Evolutionary conservation across 2,797 vertebrate genomes (phyloP), one percentile per base, ranked within the genome.

Genomic region (Masticophis lateralis): DNA sequence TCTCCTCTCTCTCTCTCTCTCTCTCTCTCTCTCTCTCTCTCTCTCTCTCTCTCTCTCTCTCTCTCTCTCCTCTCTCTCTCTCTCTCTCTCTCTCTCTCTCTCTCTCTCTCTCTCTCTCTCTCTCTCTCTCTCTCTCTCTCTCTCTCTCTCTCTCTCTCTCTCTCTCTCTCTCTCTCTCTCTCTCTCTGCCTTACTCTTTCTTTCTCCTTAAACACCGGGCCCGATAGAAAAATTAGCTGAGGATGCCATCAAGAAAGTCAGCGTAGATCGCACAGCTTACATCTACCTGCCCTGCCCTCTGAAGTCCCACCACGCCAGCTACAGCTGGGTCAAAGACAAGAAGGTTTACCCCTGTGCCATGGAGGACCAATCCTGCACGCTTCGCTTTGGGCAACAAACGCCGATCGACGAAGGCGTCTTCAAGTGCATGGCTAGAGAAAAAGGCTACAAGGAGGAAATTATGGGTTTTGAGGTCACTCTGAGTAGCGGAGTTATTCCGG

Each of bases 271-370:
- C 47, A 98, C 98, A 79, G 97, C 97, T 56, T 96, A 98, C 0
- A 87, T 98, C 92, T 98, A 98, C 13, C 97, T 98, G 6, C 98
- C 98, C 0, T 98, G 98, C 96, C 98, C 98, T 0, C 97, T 98
- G 92, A 97, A 92, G 91, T 98, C 98, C 91, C 98, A 98, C 95
- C 98, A 98, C 5, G 98, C 98, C 94, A 97, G 96, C 92, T 98
- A 98, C 92, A 98, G 97, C 88, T 98, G 98, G 98, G 98, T 98
- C 95, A 98, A 98, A 92, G 98, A 98, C 94, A 97, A 98, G 88
- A 97, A 96, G 95, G 97, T 96, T 90, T 98, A 98, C 94, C 98
- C 98, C 5, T 98, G 98, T 96, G 94, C 98, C 88, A 98, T 98
- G 96, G 97, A 98, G 0, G 98, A 98, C 47, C 98, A 98, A 95